A percentile compares a stretch with the other conserved stretches of the same genome.
phyloP scores from a whole-genome alignment of 1,140 invertebrate species.

The Cecropterus lyciades region DNA sequence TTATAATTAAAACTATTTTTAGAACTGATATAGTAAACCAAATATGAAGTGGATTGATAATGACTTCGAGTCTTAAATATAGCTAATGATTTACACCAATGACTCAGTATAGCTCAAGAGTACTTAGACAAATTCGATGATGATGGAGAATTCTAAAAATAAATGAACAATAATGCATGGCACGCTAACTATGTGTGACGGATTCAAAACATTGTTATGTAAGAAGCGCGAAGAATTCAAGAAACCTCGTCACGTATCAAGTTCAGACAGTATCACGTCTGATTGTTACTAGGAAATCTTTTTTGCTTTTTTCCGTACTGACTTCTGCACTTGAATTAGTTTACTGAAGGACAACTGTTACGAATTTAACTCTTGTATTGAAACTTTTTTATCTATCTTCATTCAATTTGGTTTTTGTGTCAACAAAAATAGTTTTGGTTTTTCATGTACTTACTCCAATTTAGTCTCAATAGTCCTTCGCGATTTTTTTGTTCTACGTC shows the following conservation, averaged over 20 bases:
- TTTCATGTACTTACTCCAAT: too few relatives aligned
- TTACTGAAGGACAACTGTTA: constrained; percentile 1
- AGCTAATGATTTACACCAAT: constrained; percentile 7
- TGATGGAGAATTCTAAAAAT: constrained; percentile 25
- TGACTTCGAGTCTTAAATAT: constrained; percentile 3
- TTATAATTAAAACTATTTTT: constrained; percentile 5
- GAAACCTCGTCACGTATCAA: constrained; percentile 28
- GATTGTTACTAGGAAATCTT: constrained; percentile 31
- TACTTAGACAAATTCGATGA: not conserved
- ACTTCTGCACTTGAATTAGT: constrained; percentile 11
- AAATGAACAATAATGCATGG: constrained; percentile 1
- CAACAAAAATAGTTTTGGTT: too few relatives aligned
- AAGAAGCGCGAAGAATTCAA: constrained; percentile 25
- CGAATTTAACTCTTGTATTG: not conserved
- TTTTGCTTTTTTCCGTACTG: constrained; percentile 13
- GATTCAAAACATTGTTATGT: constrained; percentile 25
- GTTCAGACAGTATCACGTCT: constrained; percentile 26
- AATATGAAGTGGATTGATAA: not conserved
- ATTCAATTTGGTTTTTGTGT: too few relatives aligned
- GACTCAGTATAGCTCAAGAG: constrained; percentile 3
- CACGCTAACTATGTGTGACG: constrained; percentile 8
- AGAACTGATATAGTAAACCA: not conserved
- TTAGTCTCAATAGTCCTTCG: not conserved
- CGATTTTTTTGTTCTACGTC: not conserved
- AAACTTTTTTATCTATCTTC: too few relatives aligned